phyloP scores from a whole-genome alignment of 1,140 invertebrate species.

The Eueides isabella region DNA sequence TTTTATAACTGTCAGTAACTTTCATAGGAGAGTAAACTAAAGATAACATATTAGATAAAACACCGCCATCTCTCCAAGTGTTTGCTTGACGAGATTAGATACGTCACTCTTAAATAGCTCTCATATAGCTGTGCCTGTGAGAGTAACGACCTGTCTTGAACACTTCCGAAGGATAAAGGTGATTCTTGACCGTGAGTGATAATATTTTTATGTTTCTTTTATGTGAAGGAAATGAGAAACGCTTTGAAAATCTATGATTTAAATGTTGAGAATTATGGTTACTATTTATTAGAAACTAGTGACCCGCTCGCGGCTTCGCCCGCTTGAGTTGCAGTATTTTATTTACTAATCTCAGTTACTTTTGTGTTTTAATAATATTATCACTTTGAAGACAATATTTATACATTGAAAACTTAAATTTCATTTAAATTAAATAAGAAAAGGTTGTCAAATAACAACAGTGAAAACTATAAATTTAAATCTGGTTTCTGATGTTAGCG shows the following conservation, averaged over 20 bases:
- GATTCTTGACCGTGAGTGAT: slow-evolving; percentile 10
- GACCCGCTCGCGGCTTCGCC: too few relatives aligned
- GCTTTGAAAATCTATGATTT: neutral
- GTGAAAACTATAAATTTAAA: too few relatives aligned
- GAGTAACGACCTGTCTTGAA: slow-evolving; percentile 25
- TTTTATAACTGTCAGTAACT: slow-evolving; percentile 2
- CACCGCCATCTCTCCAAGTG: slow-evolving; percentile 41
- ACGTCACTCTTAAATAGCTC: slow-evolving; percentile 36
- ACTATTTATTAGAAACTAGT: too few relatives aligned
- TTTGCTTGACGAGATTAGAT: slow-evolving; percentile 52
- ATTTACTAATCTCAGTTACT: too few relatives aligned
- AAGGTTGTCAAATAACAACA: too few relatives aligned
- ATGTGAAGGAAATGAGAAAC: neutral
- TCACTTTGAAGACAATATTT: too few relatives aligned
- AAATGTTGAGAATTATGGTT: neutral
- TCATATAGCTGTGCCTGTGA: slow-evolving; percentile 16
- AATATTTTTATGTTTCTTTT: neutral
- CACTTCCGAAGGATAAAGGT: slow-evolving; percentile 3
- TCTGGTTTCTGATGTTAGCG: too few relatives aligned
- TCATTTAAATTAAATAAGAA: too few relatives aligned
- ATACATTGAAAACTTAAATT: too few relatives aligned
- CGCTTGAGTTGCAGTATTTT: too few relatives aligned
- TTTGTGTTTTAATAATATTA: too few relatives aligned
- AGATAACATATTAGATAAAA: slow-evolving; percentile 37
- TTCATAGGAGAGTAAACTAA: slow-evolving; percentile 17